Conservation (phyloP, 64 coral and sea anemone genomes). For the Montipora efflorescens region DNA sequence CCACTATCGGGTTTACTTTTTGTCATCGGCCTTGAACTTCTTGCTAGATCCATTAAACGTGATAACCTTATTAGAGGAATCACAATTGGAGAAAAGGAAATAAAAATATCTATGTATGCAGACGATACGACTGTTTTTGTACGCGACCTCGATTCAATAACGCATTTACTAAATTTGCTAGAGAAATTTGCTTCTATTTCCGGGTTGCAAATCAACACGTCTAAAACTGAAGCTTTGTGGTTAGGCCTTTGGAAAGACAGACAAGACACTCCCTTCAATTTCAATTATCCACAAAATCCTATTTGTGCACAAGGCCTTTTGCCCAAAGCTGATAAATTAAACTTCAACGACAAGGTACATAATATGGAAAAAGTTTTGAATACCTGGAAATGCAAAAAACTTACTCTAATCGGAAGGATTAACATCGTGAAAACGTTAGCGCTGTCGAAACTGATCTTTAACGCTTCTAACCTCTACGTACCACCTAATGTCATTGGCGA, state of each 20-base stretch:
- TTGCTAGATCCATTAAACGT: too few relatives aligned
- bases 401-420: background rate
- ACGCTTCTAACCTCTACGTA: background rate
- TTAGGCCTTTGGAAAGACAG: background rate
- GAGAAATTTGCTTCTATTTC: background rate
- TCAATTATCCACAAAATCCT: constrained; percentile 25
- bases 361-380: constrained; percentile 30
- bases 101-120: background rate
- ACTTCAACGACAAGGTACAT: constrained; percentile 28
- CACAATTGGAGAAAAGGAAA: background rate
- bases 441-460: constrained; percentile 7
- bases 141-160: background rate
- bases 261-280: background rate
- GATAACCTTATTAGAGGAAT: too few relatives aligned
- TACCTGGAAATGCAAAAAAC: constrained; percentile 4
- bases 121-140: background rate
- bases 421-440: background rate
- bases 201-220: background rate
- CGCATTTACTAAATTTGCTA: background rate
- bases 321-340: background rate
- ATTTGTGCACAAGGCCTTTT: constrained; percentile 23
- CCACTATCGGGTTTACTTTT: too few relatives aligned
- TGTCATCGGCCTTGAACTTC: too few relatives aligned
- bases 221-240: constrained; percentile 5
- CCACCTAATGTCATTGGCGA: background rate